Evolutionary conservation across 1,140 invertebrate species (phyloP), one percentile per base, ranked within the genome.

Genomic region (Meteorus sp.): DNA sequence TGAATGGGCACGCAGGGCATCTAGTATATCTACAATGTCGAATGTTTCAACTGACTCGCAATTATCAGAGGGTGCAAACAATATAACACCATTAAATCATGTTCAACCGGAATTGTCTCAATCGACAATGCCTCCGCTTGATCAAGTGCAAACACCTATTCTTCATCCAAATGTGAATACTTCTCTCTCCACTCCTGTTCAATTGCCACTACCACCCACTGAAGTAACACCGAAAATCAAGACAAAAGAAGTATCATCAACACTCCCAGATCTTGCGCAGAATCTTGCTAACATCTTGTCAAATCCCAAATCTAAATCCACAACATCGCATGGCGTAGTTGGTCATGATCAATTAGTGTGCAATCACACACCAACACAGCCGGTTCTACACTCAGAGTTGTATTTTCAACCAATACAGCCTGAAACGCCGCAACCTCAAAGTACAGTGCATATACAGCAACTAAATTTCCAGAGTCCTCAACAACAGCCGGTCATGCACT

Each of bases 211-310:
- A 5, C 72, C 70, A 15, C 57, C 66, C 43, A 29, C 23, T 19
- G 75, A 78, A 47, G 33, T 62, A 1, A 19, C 69, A 20, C 70
- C 73, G 1, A 80, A 80, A 61, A 55, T 68, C 0, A 80, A 80
- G 53, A 53, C 73, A 0, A 79, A 80, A 37, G 78, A 79, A 58
- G 69, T 76, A 0, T 80, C 77, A 0, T 79, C 77, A 1, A 79
- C 78, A 0, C 62, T 80, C 3, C 78, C 78, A 15, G 78, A 80
- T 58, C 61, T 80, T 0, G 78, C 76, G 3, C 76, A 80, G 59
- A 80, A 80, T 66, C 60, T 80, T 13, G 78, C 78, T 0, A 79
- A 80, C 53, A 80, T 80, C 60, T 54, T 80, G 6, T 80, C 78
- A 0, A 79, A 80, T 66, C 77, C 78, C 0, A 80, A 80, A 60